Evolutionary conservation across 2,113 vertebrate genomes (phyloP).

Genomic region (Tapirus terrestris): DNA sequence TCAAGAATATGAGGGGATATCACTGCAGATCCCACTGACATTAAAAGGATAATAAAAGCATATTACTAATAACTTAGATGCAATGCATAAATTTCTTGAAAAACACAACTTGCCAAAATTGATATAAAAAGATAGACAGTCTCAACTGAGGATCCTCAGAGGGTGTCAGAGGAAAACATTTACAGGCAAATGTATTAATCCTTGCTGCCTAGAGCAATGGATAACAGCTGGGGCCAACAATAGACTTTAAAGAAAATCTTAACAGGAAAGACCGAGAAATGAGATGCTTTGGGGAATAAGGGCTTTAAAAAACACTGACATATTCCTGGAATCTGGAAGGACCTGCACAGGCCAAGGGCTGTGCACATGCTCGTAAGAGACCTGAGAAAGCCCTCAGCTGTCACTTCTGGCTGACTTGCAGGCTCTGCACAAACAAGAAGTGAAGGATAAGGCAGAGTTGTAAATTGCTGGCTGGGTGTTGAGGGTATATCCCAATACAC

Average conservation of each 20-base stretch:
- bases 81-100: not conserved
- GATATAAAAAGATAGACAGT: not conserved
- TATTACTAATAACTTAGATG: not conserved
- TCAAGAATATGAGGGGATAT: not conserved
- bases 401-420: not conserved
- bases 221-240: not conserved
- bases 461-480: not conserved
- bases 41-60: not conserved
- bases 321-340: not conserved
- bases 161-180: not conserved
- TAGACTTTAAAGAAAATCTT: not conserved
- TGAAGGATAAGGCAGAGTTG: not conserved
- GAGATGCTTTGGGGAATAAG: not conserved
- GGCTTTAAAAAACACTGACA: not conserved
- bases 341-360: not conserved
- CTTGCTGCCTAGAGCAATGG: not conserved
- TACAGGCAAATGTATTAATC: not conserved
- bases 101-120: not conserved
- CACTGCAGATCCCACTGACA: not conserved
- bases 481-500: not conserved
- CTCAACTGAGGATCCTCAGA: not conserved
- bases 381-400: not conserved
- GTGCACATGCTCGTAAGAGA: not conserved
- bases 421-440: not conserved
- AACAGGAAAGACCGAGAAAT: not conserved